Base-by-base conservation (phyloP, 2,888 invertebrate genomes). In the Corythucha ciliata region DNA sequence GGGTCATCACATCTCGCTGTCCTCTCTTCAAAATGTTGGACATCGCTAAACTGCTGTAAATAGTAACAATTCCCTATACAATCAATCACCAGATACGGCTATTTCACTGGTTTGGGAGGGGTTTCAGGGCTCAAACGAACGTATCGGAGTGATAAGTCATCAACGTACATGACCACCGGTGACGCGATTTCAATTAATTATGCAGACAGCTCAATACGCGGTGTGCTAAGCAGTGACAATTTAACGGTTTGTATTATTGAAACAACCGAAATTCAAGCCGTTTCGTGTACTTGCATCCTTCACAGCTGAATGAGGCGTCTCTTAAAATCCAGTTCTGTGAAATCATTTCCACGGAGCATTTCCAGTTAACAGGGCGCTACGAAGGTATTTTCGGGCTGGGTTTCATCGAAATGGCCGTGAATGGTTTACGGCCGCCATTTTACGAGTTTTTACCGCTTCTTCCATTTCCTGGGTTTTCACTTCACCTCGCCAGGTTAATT, bases 1-100 rank as follows among this genome's bases (percentile, higher is more conserved):
- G 54, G 46, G 25, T 54, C 54, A n/a, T 42, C 54, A 4, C 46
- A 49, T 14, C 16, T 54, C 4, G 49, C 50, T 49, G 50, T 54
- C 6, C 50, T 41, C 26, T 45, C 54, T 2, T 45, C 44, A 3
- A 42, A 37, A 29, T 49, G 54, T 29, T 46, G 37, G 46, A 22
- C 24, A 20, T 54, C 54, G 4, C 50, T 49, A 50, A 18, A 40
- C 14, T 54, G 54, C 33, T 54, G 54, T 54, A 39, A 45, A 50
- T 49, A 24, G 6, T 42, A 8, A n/a, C n/a, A n/a, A n/a, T n/a
- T n/a, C n/a, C n/a, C n/a, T n/a, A n/a, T n/a, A n/a, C n/a, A n/a
- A n/a, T n/a, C n/a, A n/a, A n/a, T n/a, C n/a, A n/a, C n/a, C n/a
- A n/a, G n/a, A n/a, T n/a, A n/a, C n/a, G n/a, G n/a, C n/a, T n/a